Evolutionary conservation across 2,888 invertebrate genomes (phyloP).

Genomic region (Ennomos fuscantarius): DNA sequence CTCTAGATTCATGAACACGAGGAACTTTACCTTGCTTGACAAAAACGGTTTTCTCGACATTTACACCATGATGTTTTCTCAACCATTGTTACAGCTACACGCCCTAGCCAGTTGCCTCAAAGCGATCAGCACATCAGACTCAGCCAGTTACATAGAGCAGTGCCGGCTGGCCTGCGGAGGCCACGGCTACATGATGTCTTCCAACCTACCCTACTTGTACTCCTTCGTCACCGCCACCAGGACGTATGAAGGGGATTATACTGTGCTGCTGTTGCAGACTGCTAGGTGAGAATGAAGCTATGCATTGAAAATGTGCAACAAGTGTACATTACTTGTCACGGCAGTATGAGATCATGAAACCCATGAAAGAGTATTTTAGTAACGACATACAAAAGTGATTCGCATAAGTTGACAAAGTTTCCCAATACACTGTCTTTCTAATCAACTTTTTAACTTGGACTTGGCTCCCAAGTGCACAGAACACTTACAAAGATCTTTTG

Average conservation of each 20-base stretch:
- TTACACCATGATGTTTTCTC: neutral
- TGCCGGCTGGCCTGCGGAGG: slow-evolving; percentile 96
- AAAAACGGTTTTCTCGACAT: too few relatives aligned
- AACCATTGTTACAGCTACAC: slow-evolving; percentile 87
- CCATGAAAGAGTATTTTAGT: too few relatives aligned
- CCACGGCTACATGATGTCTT: slow-evolving; percentile 95
- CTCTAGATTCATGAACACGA: too few relatives aligned
- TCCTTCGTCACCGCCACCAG: slow-evolving; percentile 93
- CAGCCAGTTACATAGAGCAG: slow-evolving; percentile 90
- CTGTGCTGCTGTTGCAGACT: slow-evolving; percentile 95
- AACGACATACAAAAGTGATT: too few relatives aligned
- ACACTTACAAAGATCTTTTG: too few relatives aligned
- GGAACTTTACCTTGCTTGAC: too few relatives aligned
- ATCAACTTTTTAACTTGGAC: too few relatives aligned
- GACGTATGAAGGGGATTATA: slow-evolving; percentile 98
- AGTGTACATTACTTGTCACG: too few relatives aligned
- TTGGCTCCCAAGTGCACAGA: too few relatives aligned
- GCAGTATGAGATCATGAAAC: too few relatives aligned
- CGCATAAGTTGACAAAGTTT: too few relatives aligned
- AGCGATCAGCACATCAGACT: slow-evolving; percentile 92
- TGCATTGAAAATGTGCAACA: neutral
- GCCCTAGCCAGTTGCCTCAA: slow-evolving; percentile 96
- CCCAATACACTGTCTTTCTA: too few relatives aligned
- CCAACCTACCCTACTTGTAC: slow-evolving; percentile 94
- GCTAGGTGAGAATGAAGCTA: slow-evolving; percentile 84